Conservation (phyloP, 2,113 vertebrate species). For the Gallinago paraguaiae region DNA sequence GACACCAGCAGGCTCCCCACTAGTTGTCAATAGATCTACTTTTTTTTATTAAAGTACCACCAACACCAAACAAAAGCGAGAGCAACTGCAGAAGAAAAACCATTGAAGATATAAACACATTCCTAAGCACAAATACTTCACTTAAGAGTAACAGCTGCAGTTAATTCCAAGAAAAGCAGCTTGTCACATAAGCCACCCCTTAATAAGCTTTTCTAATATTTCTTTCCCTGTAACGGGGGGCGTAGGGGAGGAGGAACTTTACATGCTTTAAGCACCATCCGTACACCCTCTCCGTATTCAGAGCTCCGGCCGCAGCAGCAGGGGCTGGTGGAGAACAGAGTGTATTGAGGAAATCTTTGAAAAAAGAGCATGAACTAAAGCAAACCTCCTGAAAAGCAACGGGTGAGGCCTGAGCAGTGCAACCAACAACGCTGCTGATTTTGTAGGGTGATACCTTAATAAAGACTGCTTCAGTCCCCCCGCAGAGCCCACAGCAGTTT, state of each 20-base stretch:
- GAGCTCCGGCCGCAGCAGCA: neutral
- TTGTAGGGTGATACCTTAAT: conserved; percentile 79
- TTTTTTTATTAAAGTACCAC: conserved; percentile 81
- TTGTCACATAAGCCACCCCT: conserved; percentile 5
- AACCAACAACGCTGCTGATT: neutral
- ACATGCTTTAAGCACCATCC: neutral
- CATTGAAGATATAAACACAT: neutral
- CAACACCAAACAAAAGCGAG: conserved; percentile 58
- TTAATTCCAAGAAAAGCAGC: conserved; percentile 48
- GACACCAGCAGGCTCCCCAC: conserved; percentile 54
- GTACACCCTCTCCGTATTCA: neutral
- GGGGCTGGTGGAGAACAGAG: neutral
- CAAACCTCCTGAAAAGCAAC: neutral
- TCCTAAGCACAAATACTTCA: conserved; percentile 38
- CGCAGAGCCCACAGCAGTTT: neutral
- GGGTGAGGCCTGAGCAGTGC: neutral
- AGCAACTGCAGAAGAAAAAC: neutral
- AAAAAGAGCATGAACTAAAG: neutral
- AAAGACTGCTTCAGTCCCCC: conserved; percentile 37
- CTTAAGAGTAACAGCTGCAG: conserved; percentile 34
- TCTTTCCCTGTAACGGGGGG: neutral
- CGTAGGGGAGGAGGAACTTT: neutral
- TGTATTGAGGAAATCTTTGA: neutral
- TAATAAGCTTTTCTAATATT: neutral
- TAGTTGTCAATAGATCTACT: conserved; percentile 19